Percentiles rank a stretch among this genome's conserved stretches.
Conservation (phyloP, 2,113 vertebrate genomes). For the Caloenas nicobarica region DNA sequence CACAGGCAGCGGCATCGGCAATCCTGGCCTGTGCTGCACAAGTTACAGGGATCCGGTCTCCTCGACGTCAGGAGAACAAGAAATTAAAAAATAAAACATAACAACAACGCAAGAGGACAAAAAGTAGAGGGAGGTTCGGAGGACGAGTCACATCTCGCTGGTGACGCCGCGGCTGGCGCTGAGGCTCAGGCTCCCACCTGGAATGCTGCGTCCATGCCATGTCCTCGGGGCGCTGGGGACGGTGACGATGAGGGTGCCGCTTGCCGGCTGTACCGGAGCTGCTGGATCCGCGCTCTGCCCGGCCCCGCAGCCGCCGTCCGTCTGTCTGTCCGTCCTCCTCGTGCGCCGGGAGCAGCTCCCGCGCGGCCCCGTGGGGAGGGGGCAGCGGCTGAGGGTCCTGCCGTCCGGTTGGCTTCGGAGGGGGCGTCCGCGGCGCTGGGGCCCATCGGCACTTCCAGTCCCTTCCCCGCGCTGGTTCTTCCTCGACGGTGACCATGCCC, state of each 20-base stretch:
- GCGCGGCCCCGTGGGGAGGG: constrained; percentile 1
- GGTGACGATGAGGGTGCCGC: fast-evolving
- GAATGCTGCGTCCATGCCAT: not conserved
- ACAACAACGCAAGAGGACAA: not conserved
- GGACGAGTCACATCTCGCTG: constrained; percentile 32
- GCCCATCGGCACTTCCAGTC: not conserved
- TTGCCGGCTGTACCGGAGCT: not conserved
- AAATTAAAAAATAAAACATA: not conserved
- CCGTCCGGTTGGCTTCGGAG: no score
- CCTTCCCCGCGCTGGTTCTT: not conserved
- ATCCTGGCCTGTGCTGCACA: not conserved
- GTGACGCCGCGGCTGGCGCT: not conserved
- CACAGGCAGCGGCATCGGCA: not conserved
- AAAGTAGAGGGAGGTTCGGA: not conserved
- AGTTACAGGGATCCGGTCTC: constrained; percentile 17
- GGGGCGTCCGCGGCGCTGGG: not conserved
- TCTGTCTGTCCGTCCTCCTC: not conserved
- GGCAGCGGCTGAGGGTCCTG: not conserved
- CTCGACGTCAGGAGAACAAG: not conserved
- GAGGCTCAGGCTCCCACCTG: not conserved
- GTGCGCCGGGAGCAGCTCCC: not conserved
- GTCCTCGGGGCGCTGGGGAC: not conserved
- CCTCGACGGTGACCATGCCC: not conserved
- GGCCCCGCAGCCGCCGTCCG: no score
- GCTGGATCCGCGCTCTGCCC: not conserved